Percentiles rank a stretch among this genome's conserved stretches.
These are phyloP conservation scores for Ploceus nigricollis DNA, from an alignment of 2,113 vertebrate genomes.

Conservation along the genomic window DNA sequence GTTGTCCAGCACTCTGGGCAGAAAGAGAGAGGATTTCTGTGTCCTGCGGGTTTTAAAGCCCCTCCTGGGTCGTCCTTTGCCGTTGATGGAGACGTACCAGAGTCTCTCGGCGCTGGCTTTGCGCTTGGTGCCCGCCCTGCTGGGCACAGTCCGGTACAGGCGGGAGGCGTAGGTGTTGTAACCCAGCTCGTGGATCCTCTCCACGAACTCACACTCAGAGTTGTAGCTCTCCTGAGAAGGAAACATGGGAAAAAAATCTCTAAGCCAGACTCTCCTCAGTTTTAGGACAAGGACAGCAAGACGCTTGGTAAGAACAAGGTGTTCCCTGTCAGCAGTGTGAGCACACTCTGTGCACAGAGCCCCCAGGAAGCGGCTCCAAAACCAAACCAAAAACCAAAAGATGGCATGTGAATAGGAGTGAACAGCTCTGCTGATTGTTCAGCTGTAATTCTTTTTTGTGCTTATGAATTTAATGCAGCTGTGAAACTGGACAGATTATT, in stretches of 20 bases:
- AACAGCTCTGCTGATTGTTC: background rate
- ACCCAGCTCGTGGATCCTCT: conserved; percentile 92
- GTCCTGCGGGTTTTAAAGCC: conserved; percentile 93
- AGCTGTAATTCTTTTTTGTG: background rate
- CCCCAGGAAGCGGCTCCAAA: background rate
- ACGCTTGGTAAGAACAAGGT: accelerated
- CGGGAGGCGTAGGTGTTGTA: conserved; percentile 95
- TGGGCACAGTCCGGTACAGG: conserved; percentile 81
- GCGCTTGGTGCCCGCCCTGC: conserved; percentile 49
- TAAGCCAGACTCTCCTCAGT: background rate
- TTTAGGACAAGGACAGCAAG: background rate
- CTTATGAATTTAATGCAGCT: background rate
- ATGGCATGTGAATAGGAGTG: background rate
- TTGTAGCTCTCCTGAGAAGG: conserved; percentile 84
- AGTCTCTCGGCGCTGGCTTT: conserved; percentile 83
- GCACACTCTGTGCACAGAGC: background rate
- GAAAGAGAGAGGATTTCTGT: conserved; percentile 95
- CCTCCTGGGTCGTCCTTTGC: conserved; percentile 92
- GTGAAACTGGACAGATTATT: background rate
- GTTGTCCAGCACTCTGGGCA: conserved; percentile 90
- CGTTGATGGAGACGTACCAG: conserved; percentile 95
- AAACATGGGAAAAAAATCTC: background rate
- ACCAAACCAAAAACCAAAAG: background rate
- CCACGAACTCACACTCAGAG: conserved; percentile 92
- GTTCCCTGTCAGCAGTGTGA: background rate